A percentile compares a stretch with the other conserved stretches of the same genome.
Evolutionary conservation across 2,888 invertebrate species (phyloP).

Genomic region (Sphecodes monilicornis): DNA sequence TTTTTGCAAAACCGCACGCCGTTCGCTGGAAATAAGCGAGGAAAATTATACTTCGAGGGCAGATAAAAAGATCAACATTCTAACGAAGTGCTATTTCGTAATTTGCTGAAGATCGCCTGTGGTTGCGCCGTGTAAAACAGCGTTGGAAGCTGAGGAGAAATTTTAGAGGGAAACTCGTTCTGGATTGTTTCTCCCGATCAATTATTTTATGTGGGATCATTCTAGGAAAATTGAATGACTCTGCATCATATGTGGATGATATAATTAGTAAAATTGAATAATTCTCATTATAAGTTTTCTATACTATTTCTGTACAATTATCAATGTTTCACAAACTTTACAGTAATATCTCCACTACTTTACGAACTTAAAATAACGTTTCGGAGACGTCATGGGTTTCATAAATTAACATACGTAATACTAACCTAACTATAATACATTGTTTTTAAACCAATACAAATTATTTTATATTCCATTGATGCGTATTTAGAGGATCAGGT

Average conservation of each 20-base stretch:
- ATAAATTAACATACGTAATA: too few species aligned
- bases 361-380: background rate
- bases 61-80: background rate
- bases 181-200: background rate
- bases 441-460: too few species aligned
- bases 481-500: too few species aligned
- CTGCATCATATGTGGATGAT: background rate
- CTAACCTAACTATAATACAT: too few species aligned
- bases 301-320: background rate
- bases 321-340: background rate
- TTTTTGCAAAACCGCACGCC: background rate
- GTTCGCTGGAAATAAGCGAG: background rate
- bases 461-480: too few species aligned
- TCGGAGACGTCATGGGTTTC: too few species aligned
- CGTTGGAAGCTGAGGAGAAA: background rate
- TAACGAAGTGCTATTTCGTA: slow-evolving; percentile 11
- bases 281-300: background rate
- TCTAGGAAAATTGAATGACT: background rate
- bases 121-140: background rate
- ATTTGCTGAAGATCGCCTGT: background rate
- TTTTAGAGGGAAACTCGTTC: background rate
- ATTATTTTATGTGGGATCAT: background rate
- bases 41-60: slow-evolving; percentile 7
- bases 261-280: background rate
- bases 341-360: background rate